Base-by-base conservation (phyloP, 2,888 invertebrate species). In the Drosophila ochracea region DNA sequence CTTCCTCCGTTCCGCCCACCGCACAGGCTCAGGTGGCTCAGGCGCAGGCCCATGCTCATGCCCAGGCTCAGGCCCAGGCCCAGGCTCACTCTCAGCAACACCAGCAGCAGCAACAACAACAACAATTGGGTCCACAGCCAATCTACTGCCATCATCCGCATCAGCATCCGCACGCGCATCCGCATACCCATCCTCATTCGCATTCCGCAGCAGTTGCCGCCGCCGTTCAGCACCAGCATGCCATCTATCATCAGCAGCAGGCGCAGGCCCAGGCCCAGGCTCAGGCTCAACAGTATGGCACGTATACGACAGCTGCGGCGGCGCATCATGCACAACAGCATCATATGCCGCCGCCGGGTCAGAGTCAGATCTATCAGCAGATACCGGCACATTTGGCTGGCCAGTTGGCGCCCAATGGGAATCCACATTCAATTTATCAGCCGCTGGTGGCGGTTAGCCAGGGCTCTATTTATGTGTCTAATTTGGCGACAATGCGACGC, bases 211-310 rank as follows among this genome's bases (percentile, higher is more conserved):
- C 94, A 94, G 92, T 92, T 31, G 92, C 92, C 35, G 92, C 92
- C 31, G 91, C 92, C 52, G 91, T 92, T 92, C 93, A 95, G 94
- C 94, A 95, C 93, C 94, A 95, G 93, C 92, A 95, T 67, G 91
- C 92, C 59, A 92, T 95, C 68, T 92, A 93, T 62, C 92, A 93
- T 54, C 92, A 92, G 77, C 92, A 92, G 63, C 92, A 92, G 43
- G 75, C 75, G 64, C 92, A 92, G 43, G 75, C 75, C 1, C 75
- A 75, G 58, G 74, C 74, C 1, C 75, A 75, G 50, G 73, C 73
- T 0, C 76, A 77, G 76, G 91, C 84, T 7, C 91, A 91, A 72
- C 92, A 92, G 60, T 92, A 92, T 73, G 92, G 92, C 49, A 92
- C 92, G 59, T 92, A 91, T 55, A 84, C 91, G 5, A 90, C 92